Percentiles rank a stretch among this genome's conserved stretches.
Conservation (phyloP, 1,140 invertebrate species). For the Bemisia tabaci region DNA sequence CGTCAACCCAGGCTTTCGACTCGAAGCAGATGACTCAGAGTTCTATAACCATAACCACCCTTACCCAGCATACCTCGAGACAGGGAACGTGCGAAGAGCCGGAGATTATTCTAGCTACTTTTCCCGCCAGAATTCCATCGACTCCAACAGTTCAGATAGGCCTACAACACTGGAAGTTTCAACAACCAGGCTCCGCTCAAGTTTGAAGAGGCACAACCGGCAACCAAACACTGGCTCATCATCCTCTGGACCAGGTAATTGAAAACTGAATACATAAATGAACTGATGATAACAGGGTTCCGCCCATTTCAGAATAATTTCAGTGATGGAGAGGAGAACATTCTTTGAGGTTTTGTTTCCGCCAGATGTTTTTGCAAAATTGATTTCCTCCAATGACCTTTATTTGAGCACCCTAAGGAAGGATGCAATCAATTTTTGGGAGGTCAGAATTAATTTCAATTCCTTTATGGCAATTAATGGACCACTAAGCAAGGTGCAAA, state of each 20-base stretch:
- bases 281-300: too few species aligned
- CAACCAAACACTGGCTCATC: constrained; percentile 13
- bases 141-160: constrained; percentile 41
- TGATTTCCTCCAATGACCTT: too few species aligned
- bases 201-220: constrained; percentile 51
- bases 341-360: too few species aligned
- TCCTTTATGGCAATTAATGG: too few species aligned
- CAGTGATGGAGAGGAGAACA: too few species aligned
- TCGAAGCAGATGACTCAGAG: constrained; percentile 32
- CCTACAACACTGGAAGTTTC: constrained; percentile 52
- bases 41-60: constrained; percentile 7
- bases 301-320: too few species aligned
- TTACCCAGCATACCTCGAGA: constrained; percentile 3
- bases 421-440: too few species aligned
- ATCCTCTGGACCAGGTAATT: constrained; percentile 17
- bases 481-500: too few species aligned
- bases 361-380: too few species aligned
- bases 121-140: constrained; percentile 42
- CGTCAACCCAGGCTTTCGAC: constrained; percentile 43
- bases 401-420: too few species aligned
- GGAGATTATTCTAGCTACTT: constrained; percentile 23
- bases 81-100: constrained; percentile 7
- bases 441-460: too few species aligned
- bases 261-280: background rate
- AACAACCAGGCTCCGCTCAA: constrained; percentile 50